phyloP scores from a whole-genome alignment of 2,797 vertebrate species.

The Salmo trutta region DNA sequence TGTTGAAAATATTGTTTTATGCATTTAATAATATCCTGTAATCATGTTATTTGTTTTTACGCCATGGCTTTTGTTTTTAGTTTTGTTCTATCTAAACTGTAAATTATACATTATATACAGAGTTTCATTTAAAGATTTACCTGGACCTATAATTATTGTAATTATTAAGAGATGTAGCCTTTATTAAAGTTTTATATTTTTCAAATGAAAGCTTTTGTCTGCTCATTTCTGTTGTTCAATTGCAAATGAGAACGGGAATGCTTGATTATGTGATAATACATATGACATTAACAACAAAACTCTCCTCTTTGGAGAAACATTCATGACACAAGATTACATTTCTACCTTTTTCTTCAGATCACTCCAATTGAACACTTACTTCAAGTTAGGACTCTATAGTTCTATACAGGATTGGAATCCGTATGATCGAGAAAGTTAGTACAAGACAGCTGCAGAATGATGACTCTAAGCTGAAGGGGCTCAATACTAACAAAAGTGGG shows the following conservation, averaged over 20 bases:
- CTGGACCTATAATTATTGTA: conserved; percentile 99
- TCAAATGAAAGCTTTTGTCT: conserved; percentile 78
- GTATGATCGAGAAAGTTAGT: background rate
- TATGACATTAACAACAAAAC: background rate
- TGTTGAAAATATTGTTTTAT: conserved; percentile 96
- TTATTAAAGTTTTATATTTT: conserved; percentile 99
- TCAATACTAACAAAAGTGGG: too few relatives aligned
- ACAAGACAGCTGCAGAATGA: background rate
- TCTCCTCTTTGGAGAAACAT: background rate
- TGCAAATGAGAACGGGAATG: background rate
- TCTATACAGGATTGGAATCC: background rate
- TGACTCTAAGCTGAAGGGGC: background rate
- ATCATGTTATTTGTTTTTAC: conserved; percentile 79
- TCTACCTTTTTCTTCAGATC: background rate
- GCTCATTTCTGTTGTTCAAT: conserved; percentile 22
- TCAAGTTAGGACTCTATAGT: background rate
- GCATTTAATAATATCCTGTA: conserved; percentile 94
- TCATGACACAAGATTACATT: background rate
- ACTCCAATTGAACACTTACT: background rate
- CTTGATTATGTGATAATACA: background rate
- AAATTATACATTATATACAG: conserved; percentile 99
- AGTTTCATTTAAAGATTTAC: conserved; percentile 98
- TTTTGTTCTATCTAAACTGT: conserved; percentile 89
- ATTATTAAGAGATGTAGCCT: conserved; percentile 99
- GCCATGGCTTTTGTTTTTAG: conserved; percentile 70